Conservation (phyloP, 2,888 invertebrate genomes). For the Notocelia uddmanniana region DNA sequence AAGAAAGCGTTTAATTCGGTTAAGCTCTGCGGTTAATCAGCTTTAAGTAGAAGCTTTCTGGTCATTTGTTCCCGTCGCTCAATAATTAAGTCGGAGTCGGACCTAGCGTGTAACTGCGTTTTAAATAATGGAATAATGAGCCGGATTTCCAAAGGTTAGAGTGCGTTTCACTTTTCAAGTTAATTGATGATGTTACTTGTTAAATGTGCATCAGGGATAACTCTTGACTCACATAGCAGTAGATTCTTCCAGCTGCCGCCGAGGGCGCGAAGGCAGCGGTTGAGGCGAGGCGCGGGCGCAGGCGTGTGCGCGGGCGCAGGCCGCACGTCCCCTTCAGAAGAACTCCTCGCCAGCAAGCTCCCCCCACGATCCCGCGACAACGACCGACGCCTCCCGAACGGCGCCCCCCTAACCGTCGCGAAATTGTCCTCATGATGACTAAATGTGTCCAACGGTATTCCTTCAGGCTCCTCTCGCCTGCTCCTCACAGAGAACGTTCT, state of each 20-base stretch:
- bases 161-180: conserved; percentile 65
- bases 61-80: conserved; percentile 80
- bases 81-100: conserved; percentile 76
- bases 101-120: conserved; percentile 74
- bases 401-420: conserved; percentile 78
- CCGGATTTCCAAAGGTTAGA: conserved; percentile 70
- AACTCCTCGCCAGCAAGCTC: conserved; percentile 87
- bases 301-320: conserved; percentile 72
- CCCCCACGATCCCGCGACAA: conserved; percentile 82
- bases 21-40: conserved; percentile 77
- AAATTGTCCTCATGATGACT: conserved; percentile 73
- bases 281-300: conserved; percentile 82
- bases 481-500: conserved; percentile 79
- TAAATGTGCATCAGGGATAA: conserved; percentile 22
- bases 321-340: conserved; percentile 90
- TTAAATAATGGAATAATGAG: conserved; percentile 75
- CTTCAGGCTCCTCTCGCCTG: conserved; percentile 71
- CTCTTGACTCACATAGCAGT: conserved; percentile 89
- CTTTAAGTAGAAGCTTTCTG: conserved; percentile 69
- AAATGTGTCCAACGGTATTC: conserved; percentile 77
- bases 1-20: conserved; percentile 81
- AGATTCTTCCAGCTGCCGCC: conserved; percentile 93
- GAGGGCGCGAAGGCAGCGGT: conserved; percentile 90
- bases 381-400: conserved; percentile 78
- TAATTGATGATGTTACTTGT: conserved; percentile 62